These are phyloP conservation scores for Calliscelio sp. DNA, from an alignment of 2,888 invertebrate species.

Conservation along the genomic window DNA sequence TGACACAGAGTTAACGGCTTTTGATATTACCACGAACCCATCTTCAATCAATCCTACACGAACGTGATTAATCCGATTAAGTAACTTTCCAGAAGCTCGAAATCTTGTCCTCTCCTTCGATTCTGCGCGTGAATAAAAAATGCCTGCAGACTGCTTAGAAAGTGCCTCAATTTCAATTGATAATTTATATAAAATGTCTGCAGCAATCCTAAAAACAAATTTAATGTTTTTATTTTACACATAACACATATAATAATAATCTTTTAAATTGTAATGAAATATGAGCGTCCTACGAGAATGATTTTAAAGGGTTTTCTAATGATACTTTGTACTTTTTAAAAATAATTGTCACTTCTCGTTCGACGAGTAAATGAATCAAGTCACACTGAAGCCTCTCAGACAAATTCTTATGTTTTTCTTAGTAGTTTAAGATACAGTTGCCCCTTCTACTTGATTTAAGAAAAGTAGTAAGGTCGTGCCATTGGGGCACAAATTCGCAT, in stretches of 20 bases:
- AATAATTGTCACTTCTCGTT: constrained; percentile 7
- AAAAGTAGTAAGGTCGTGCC: not conserved
- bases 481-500: not conserved
- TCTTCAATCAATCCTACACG: not conserved
- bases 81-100: not conserved
- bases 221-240: not conserved
- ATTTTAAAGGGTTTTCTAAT: not conserved
- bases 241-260: not conserved
- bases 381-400: not conserved
- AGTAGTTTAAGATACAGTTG: not conserved
- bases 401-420: constrained; percentile 7
- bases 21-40: not conserved
- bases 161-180: not conserved
- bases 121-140: not conserved
- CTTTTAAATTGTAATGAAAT: not conserved
- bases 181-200: not conserved
- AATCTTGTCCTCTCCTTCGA: not conserved
- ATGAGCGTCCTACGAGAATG: not conserved
- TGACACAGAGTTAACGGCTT: too few relatives aligned
- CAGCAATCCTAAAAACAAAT: not conserved
- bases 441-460: not conserved
- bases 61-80: not conserved
- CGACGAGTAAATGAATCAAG: not conserved
- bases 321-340: constrained; percentile 5
- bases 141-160: not conserved